Conservation (phyloP, 92 coral and sea anemone genomes). For the Chrysogorgia sp. region DNA sequence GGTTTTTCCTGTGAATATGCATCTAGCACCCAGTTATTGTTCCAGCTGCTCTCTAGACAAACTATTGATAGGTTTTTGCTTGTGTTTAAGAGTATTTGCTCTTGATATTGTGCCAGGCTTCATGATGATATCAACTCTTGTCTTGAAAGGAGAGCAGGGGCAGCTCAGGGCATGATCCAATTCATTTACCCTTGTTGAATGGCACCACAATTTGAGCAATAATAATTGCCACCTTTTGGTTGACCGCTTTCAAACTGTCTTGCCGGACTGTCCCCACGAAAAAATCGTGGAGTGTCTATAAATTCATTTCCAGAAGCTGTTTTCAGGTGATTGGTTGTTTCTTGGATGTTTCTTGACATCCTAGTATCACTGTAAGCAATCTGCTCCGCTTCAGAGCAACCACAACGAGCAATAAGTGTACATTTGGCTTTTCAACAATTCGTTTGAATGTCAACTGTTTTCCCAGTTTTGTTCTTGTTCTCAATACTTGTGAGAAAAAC, state of each 20-base stretch:
- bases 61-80: slow-evolving; percentile 48
- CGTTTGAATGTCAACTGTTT: slow-evolving; percentile 31
- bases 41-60: slow-evolving; percentile 46
- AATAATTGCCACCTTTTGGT: slow-evolving; percentile 53
- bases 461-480: slow-evolving; percentile 29
- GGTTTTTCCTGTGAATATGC: slow-evolving; percentile 39
- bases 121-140: slow-evolving; percentile 32
- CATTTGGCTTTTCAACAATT: slow-evolving; percentile 26
- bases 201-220: slow-evolving; percentile 59
- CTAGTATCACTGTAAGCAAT: slow-evolving; percentile 51
- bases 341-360: background rate
- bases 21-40: slow-evolving; percentile 43
- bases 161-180: slow-evolving; percentile 57
- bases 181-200: slow-evolving; percentile 49
- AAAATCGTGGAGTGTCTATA: slow-evolving; percentile 37
- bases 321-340: no score
- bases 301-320: slow-evolving; percentile 28
- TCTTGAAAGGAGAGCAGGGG: slow-evolving; percentile 50
- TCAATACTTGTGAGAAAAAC: slow-evolving; percentile 11
- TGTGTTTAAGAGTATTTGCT: slow-evolving; percentile 25
- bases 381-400: slow-evolving; percentile 37
- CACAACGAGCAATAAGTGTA: slow-evolving; percentile 27
- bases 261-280: slow-evolving; percentile 54
- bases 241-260: no score
- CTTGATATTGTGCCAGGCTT: slow-evolving; percentile 31